phyloP scores from a whole-genome alignment of 2,113 vertebrate species.

The Pluvialis apricaria region DNA sequence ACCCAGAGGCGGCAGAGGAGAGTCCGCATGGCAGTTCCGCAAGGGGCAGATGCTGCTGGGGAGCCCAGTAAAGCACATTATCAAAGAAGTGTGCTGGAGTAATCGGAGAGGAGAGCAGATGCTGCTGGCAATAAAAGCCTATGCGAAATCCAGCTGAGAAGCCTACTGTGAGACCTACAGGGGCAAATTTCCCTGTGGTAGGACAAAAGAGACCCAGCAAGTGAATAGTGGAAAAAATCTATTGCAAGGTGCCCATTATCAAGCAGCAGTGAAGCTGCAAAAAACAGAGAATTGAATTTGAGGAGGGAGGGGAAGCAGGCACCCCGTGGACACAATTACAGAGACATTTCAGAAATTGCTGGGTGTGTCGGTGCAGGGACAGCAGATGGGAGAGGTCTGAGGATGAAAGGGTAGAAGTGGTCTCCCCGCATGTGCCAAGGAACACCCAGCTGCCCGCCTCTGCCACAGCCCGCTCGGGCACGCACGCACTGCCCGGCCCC shows the following conservation, averaged over 20 bases:
- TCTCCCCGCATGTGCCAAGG: background rate
- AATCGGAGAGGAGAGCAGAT: constrained; percentile 38
- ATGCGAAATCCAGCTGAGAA: constrained; percentile 34
- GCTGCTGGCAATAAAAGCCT: constrained; percentile 37
- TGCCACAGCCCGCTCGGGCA: background rate
- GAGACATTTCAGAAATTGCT: background rate
- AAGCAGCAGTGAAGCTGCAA: background rate
- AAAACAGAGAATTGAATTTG: background rate
- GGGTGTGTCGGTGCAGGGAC: background rate
- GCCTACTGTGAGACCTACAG: constrained; percentile 2
- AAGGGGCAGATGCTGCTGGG: background rate
- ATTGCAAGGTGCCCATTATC: constrained; percentile 32
- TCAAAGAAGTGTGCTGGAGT: constrained; percentile 15
- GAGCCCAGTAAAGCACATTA: background rate
- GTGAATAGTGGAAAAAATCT: background rate
- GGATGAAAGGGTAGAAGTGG: background rate
- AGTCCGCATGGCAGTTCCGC: background rate
- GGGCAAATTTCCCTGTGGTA: constrained; percentile 30
- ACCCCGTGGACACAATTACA: constrained; percentile 2
- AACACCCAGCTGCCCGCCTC: background rate
- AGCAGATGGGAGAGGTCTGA: background rate
- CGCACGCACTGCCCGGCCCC: background rate
- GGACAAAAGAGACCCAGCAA: constrained; percentile 43
- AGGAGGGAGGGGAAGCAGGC: background rate
- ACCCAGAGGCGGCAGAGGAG: background rate